Evolutionary conservation across 2,113 vertebrate genomes (phyloP), one percentile per base, ranked within the genome.

Genomic region (Carlito syrichta): DNA sequence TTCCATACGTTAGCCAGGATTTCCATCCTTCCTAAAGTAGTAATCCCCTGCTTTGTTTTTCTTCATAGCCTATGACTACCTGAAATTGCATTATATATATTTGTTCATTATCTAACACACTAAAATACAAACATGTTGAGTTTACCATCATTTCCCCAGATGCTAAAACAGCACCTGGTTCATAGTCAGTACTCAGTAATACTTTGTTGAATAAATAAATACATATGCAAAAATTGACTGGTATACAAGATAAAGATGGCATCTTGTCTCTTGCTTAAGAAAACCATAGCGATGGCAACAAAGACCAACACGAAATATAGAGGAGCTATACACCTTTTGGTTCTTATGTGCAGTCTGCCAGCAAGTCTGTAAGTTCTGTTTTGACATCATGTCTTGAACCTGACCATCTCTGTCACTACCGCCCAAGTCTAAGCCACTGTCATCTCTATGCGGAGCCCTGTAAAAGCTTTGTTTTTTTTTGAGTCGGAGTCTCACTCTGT

Each of bases 311-410:
- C 4, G 40, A 27, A 27, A 35, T 22, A n/a, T 40, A 86, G 30
- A 48, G 25, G 19, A n/a, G 23, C 40, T 50, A 0, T n/a, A 0
- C 12, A 50, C 1, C 50, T 56, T 48, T 50, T 16, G 1, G 30
- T 86, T 76, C 45, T 69, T 6, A n/a, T 6, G 4, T 1, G 16
- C 22, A 69, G 78, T 9, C 48, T 1, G 0, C 40, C 22, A 38
- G 54, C 52, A 43, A 43, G 50, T n/a, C 68, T 30, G 7, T 9
- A 6, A 25, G 23, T 35, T 82, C 43, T 43, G 0, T 79, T 89
- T 81, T 77, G 71, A 78, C 62, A 63, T 23, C 12, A 38, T 1
- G 16, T 5, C 81, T 27, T 78, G 84, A 60, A 19, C 25, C 40
- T 60, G 78, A 52, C 35, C 27, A 5, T 63, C 58, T 74, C 83